These are phyloP conservation scores for Xiphophorus hellerii DNA, from an alignment of 2,113 vertebrate genomes.

Conservation along the genomic window DNA sequence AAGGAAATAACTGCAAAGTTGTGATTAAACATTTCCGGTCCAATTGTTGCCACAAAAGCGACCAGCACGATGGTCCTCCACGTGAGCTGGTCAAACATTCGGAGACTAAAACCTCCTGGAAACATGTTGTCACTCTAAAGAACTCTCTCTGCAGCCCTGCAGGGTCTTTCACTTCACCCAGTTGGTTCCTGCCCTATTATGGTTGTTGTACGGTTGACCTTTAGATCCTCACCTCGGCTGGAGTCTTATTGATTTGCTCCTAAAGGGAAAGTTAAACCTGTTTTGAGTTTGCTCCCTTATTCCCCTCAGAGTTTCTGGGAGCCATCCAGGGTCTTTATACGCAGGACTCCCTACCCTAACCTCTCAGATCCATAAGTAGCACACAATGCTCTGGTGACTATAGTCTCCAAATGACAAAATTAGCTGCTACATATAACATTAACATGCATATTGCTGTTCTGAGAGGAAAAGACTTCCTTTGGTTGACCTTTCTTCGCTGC, in stretches of 20 bases:
- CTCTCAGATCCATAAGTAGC: not conserved
- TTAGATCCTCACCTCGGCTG: conserved; percentile 25
- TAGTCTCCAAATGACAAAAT: not conserved
- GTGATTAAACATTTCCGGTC: no score
- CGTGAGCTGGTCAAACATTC: not conserved
- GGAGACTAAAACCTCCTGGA: no score
- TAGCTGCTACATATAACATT: not conserved
- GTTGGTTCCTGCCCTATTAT: conserved; percentile 1
- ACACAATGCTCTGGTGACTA: not conserved
- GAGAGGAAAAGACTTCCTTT: not conserved
- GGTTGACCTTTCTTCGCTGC: not conserved
- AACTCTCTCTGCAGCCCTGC: not conserved
- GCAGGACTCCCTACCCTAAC: not conserved
- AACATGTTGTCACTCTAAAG: not conserved
- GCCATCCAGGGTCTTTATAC: not conserved
- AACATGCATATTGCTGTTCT: not conserved
- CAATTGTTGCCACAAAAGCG: no score
- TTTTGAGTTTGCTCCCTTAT: not conserved
- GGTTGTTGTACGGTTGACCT: conserved; percentile 38
- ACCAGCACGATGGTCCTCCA: no score
- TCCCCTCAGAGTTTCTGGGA: conserved; percentile 1
- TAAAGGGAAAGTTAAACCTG: conserved; percentile 14
- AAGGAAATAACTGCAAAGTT: not conserved
- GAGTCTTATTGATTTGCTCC: conserved; percentile 55
- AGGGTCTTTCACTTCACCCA: conserved; percentile 7